These are phyloP conservation scores for Gymnoscopelus microlampas DNA, from an alignment of 2,797 vertebrate species.

Conservation along the genomic window DNA sequence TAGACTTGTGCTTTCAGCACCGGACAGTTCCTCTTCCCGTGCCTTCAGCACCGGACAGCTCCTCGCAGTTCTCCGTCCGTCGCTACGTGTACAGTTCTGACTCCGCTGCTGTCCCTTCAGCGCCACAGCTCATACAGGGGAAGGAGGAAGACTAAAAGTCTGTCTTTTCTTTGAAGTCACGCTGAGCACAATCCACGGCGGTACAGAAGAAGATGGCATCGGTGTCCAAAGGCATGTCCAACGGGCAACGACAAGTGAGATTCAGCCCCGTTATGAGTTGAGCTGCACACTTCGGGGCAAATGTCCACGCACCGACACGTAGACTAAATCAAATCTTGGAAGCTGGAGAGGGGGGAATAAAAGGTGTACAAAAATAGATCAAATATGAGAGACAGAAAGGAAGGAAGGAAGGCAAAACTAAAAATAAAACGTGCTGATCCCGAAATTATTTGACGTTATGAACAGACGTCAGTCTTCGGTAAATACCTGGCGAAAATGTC, in stretches of 20 bases:
- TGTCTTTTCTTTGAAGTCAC: background rate
- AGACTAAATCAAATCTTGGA: too few relatives aligned
- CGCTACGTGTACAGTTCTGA: too few relatives aligned
- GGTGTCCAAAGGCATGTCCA: too few relatives aligned
- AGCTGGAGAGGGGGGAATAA: background rate
- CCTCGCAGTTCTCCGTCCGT: too few relatives aligned
- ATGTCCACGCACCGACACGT: conserved; percentile 23
- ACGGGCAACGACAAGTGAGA: background rate
- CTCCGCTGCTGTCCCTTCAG: too few relatives aligned
- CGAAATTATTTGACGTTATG: conserved; percentile 25
- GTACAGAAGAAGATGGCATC: too few relatives aligned
- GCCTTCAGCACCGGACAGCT: conserved; percentile 74
- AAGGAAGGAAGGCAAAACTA: conserved; percentile 23
- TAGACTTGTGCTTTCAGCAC: conserved; percentile 39
- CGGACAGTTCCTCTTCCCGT: conserved; percentile 28
- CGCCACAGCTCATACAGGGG: background rate
- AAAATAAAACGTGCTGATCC: conserved; percentile 2
- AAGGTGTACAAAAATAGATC: background rate
- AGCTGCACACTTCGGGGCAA: conserved; percentile 9
- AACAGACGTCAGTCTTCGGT: background rate
- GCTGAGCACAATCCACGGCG: background rate
- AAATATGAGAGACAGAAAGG: background rate
- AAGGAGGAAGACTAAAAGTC: background rate
- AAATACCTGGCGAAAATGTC: conserved; percentile 14
- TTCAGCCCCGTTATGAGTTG: background rate